Evolutionary conservation across 1,140 invertebrate genomes (phyloP), one percentile per base, ranked within the genome.

Genomic region (Cecropterus lyciades): DNA sequence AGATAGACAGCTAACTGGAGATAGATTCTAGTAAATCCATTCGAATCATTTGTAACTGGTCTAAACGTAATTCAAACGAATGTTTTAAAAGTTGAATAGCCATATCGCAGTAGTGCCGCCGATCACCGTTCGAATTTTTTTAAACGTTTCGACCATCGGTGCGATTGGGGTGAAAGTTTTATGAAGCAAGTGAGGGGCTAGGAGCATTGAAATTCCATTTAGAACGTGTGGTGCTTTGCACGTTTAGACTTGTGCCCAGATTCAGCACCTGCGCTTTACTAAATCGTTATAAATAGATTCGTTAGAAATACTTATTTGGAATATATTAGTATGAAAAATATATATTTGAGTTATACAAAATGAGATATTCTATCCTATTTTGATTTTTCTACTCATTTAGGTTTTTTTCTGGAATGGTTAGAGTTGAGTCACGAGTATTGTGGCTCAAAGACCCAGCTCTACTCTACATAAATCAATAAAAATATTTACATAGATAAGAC

Each of bases 191-290:
- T 11, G 14, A 60, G 14, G 43, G 16, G 27, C 20, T 48, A 27
- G 24, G 56, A 60, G 56, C 56, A 60, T 13, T 15, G 45, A 60
- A 60, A 60, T 60, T 14, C 57, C 57, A 60, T 60, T 60, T 60
- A 49, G 45, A 60, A 17, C 45, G 57, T 60, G 57, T 49, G 57
- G 27, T 60, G 56, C 33, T 60, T 37, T 60, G 16, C 45, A 60
- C 16, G 24, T 60, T 60, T 60, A 14, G 40, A 6, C 40, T 14
- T 43, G 9, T 1, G 13, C 37, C n/a, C 16, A 10, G 48, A 20
- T 42, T 51, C 33, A 4, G 49, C n/a, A 37, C 1, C 11, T 46
- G 30, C 24, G 20, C 9, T 15, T 37, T 37, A 11, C 33, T 33
- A 33, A 33, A 33, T 11, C 10, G 33, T 11, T 37, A 0, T 37